Conservation (phyloP, 2,113 vertebrate species). For the Carollia perspicillata region DNA sequence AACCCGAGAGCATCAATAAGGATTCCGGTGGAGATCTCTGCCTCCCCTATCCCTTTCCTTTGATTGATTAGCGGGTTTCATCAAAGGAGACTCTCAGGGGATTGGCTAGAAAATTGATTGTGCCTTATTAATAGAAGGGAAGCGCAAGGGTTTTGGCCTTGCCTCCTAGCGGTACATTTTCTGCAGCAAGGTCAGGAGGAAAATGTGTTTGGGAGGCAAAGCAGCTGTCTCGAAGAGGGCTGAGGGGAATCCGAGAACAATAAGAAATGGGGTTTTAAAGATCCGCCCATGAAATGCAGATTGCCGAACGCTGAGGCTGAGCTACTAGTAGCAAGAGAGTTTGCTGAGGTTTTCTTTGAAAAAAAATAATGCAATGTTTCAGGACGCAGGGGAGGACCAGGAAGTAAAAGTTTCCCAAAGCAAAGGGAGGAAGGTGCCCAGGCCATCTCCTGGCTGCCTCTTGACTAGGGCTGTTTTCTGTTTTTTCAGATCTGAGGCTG, state of each 20-base stretch:
- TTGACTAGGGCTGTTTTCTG: background rate
- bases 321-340: slow-evolving; percentile 37
- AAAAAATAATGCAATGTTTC: slow-evolving; percentile 34
- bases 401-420: slow-evolving; percentile 53
- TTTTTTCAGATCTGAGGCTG: slow-evolving; percentile 80
- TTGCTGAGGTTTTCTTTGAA: slow-evolving; percentile 49
- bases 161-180: slow-evolving; percentile 21
- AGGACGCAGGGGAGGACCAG: background rate
- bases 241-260: slow-evolving; percentile 57
- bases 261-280: slow-evolving; percentile 59
- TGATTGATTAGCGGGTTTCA: slow-evolving; percentile 67
- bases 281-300: slow-evolving; percentile 63
- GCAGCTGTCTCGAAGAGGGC: slow-evolving; percentile 56
- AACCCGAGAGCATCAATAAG: background rate
- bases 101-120: slow-evolving; percentile 74
- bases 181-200: slow-evolving; percentile 45
- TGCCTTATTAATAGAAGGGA: slow-evolving; percentile 68
- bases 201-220: slow-evolving; percentile 51
- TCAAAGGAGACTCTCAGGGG: slow-evolving; percentile 61
- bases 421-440: background rate
- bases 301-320: slow-evolving; percentile 41
- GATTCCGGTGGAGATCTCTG: background rate
- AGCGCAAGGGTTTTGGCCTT: slow-evolving; percentile 8
- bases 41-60: background rate
- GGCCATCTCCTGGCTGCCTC: background rate